Conservation (phyloP, 2,113 vertebrate genomes). For the Hiodon tergisus region DNA sequence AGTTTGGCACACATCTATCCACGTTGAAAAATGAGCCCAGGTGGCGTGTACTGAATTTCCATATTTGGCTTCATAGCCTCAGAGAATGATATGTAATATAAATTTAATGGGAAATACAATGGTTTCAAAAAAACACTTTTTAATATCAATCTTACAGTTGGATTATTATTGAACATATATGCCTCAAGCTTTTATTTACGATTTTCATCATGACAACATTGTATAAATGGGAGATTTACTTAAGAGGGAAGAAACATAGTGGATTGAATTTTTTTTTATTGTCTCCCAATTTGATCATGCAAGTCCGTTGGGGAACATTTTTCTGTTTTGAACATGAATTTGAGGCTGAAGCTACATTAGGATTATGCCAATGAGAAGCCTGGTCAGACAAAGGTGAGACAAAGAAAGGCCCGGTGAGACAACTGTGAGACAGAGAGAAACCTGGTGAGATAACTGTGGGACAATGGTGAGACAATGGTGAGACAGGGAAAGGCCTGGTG, state of each 20-base stretch:
- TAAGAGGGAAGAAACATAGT: too few species aligned
- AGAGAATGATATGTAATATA: conserved; percentile 10
- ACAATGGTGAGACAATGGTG: too few species aligned
- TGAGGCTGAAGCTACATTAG: neutral
- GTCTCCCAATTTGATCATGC: too few species aligned
- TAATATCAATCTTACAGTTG: neutral
- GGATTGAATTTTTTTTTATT: too few species aligned
- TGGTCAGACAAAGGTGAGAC: too few species aligned
- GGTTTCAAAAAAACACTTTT: neutral
- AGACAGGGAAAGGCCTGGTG: too few species aligned
- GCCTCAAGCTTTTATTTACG: neutral
- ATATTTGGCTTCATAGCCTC: conserved; percentile 27
- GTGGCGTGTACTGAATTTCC: conserved; percentile 29
- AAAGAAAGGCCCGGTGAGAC: too few species aligned
- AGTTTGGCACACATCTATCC: conserved; percentile 8
- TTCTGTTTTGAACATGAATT: neutral
- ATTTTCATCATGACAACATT: too few species aligned
- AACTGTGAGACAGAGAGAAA: too few species aligned
- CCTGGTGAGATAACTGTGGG: too few species aligned
- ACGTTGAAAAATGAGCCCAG: conserved; percentile 25
- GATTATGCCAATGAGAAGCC: neutral
- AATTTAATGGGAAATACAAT: conserved; percentile 2
- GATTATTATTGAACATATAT: neutral
- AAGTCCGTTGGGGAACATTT: too few species aligned
- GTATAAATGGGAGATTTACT: too few species aligned